phyloP scores from a whole-genome alignment of 1,140 invertebrate species.

The Brachionus sp. region DNA sequence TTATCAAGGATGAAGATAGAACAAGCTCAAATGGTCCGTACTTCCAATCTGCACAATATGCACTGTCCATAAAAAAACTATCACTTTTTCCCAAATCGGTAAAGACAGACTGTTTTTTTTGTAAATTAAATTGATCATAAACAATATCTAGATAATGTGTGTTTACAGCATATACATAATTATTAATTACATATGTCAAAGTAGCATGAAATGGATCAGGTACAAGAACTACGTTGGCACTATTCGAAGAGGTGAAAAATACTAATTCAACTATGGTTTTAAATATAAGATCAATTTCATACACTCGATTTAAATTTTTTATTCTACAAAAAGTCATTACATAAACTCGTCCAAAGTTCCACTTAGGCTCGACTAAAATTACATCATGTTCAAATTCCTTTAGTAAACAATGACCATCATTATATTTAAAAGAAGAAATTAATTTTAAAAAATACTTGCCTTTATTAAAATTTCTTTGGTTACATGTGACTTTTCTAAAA shows the following conservation, averaged over 20 bases:
- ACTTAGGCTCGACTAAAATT: slow-evolving; percentile 25
- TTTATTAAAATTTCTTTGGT: slow-evolving; percentile 12
- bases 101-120: background rate
- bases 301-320: background rate
- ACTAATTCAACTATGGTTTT: slow-evolving; percentile 17
- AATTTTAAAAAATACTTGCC: background rate
- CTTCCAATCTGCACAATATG: background rate
- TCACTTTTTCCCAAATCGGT: background rate
- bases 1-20: background rate
- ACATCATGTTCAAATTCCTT: background rate
- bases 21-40: background rate
- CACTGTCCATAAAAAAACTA: background rate
- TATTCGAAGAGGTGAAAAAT: background rate
- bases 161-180: slow-evolving; percentile 5
- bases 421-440: background rate
- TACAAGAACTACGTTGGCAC: background rate
- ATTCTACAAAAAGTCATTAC: background rate
- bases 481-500: background rate
- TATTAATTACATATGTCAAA: background rate
- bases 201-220: slow-evolving; percentile 38
- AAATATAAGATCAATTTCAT: slow-evolving; percentile 17
- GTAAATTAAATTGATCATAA: background rate
- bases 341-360: slow-evolving; percentile 1
- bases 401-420: background rate
- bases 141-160: background rate